Base-by-base conservation (phyloP, 1,140 invertebrate species). In the Zaprionus tsacasi region DNA sequence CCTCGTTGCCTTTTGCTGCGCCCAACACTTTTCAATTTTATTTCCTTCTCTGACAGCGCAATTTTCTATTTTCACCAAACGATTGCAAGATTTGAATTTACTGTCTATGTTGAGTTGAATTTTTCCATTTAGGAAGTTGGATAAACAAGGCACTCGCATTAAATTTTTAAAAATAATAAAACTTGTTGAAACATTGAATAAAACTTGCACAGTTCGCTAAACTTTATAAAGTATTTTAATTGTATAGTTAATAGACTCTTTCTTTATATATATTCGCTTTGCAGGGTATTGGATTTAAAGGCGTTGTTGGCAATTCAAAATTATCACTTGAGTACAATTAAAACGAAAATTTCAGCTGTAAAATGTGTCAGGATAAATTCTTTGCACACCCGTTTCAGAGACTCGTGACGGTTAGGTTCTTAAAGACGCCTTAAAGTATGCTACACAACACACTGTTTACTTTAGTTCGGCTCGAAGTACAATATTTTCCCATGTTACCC, bases 281-380 rank as follows among this genome's bases (percentile, higher is more conserved):
- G 60, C 33, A 74, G 58, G 71, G 66, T 74, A 70, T 48, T 52
- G 1, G 12, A 30, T 35, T 27, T 36, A 59, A 55, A 27, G 48
- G 13, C 11, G 38, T 3, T 54, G 58, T 27, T 3, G 21, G 38
- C 38, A 64, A 65, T 82, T 70, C 61, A 70, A 74, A 7, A 87
- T 67, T 74, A 82, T 71, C 63, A 52, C 66, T 79, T 76, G 69
- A 66, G 50, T 82, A 63, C 70, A 87, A 82, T 82, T 87, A 60
- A 82, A 77, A 68, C 35, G 63, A 17, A 69, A 79, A 79, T 86
- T 87, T 63, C 69, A 59, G 67, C 38, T 27, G 8, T 25, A 50
- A 63, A 70, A 65, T 52, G 60, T 75, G 74, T 48, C 67, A 65
- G 45, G 12, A 54, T 40, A 60, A 69, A 58, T 48, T 30, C 45